These are phyloP conservation scores for Numenius phaeopus DNA, from an alignment of 2,797 vertebrate species.

Conservation along the genomic window DNA sequence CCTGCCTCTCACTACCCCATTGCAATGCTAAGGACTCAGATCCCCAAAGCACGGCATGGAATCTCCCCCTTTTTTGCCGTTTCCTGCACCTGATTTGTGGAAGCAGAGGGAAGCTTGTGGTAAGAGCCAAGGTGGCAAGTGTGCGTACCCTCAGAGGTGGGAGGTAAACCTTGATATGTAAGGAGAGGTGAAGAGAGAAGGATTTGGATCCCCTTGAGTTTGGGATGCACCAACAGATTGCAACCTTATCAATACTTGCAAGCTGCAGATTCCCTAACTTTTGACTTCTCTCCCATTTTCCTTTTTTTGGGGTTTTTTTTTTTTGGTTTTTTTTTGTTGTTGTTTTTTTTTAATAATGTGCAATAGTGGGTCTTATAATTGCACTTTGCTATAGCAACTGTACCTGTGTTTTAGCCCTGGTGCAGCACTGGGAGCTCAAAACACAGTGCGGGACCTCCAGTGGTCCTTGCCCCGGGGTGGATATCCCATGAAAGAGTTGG, in stretches of 20 bases:
- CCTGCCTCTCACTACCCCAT: not conserved
- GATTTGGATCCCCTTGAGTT: not conserved
- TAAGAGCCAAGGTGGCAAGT: not conserved
- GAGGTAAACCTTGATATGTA: not conserved
- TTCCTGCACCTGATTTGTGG: fast-evolving
- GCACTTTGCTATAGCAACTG: not conserved
- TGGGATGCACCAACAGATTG: not conserved
- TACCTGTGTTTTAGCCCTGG: not conserved
- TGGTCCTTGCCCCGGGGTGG: fast-evolving
- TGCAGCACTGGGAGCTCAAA: not conserved
- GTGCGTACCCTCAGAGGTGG: fast-evolving
- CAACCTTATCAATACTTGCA: not conserved
- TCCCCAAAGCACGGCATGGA: not conserved
- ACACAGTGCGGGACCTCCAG: fast-evolving
- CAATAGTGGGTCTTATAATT: not conserved
- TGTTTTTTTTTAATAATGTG: too few relatives aligned
- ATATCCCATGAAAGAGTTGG: not conserved
- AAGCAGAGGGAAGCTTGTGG: not conserved
- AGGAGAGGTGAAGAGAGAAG: not conserved
- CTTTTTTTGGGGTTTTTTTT: not conserved
- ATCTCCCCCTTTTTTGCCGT: not conserved
- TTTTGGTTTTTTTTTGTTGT: fast-evolving
- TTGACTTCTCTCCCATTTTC: not conserved
- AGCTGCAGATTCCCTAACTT: not conserved
- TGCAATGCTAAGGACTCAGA: not conserved